Conservation (phyloP, 2,888 invertebrate genomes). For the Zygaena filipendulae region DNA sequence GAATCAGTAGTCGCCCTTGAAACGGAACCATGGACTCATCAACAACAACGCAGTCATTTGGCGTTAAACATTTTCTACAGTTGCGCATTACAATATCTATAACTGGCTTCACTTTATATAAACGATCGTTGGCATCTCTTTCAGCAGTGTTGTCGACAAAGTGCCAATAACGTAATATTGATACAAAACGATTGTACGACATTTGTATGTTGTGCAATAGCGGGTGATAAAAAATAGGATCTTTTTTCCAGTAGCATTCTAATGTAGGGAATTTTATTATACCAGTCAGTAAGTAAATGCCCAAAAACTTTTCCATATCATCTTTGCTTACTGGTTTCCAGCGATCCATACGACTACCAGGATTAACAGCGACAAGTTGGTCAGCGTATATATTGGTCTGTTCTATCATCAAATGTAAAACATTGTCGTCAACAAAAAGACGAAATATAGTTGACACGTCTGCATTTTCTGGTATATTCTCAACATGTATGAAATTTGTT, state of each 20-base stretch:
- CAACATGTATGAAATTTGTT: not conserved
- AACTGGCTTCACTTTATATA: slow-evolving; percentile 13
- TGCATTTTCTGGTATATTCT: not conserved
- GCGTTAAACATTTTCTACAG: slow-evolving; percentile 8
- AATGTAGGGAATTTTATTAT: slow-evolving; percentile 9
- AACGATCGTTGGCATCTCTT: slow-evolving; percentile 10
- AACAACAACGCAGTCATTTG: slow-evolving; percentile 11
- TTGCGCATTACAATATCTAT: slow-evolving; percentile 10
- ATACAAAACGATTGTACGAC: slow-evolving; percentile 13
- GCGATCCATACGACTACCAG: slow-evolving; percentile 8
- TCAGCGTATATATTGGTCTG: slow-evolving; percentile 12
- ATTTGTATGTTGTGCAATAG: slow-evolving; percentile 8
- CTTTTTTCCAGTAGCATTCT: slow-evolving; percentile 10
- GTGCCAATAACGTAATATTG: slow-evolving; percentile 14
- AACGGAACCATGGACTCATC: slow-evolving; percentile 19
- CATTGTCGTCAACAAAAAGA: slow-evolving; percentile 8
- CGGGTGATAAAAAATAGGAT: slow-evolving; percentile 9
- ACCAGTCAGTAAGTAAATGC: slow-evolving; percentile 13
- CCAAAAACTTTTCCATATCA: slow-evolving; percentile 15
- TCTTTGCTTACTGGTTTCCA: slow-evolving; percentile 8
- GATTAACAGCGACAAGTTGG: slow-evolving; percentile 8
- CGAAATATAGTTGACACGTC: slow-evolving; percentile 8
- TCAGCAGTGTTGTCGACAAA: slow-evolving; percentile 12
- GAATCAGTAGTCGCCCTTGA: slow-evolving; percentile 13
- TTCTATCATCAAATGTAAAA: slow-evolving; percentile 11